Evolutionary conservation across 2,888 invertebrate genomes (phyloP).

Genomic region (Mycalesis mineus): DNA sequence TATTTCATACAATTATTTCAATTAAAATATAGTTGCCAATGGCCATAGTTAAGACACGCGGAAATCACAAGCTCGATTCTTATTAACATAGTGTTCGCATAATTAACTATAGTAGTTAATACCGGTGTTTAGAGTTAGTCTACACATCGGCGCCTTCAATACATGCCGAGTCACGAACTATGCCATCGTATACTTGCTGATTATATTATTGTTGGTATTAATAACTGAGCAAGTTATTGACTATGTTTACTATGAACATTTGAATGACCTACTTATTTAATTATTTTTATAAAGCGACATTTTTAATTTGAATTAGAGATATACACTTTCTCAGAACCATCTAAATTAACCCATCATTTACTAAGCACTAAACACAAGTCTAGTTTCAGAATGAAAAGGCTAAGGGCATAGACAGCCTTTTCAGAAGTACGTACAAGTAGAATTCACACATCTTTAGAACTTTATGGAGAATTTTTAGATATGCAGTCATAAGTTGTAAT

Average conservation of each 20-base stretch:
- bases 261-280: background rate
- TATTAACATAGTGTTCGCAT: slow-evolving; percentile 66
- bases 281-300: background rate
- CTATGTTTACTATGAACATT: background rate
- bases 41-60: slow-evolving; percentile 35
- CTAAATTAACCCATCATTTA: too few species aligned
- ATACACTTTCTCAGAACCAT: too few species aligned
- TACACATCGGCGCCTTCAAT: slow-evolving; percentile 64
- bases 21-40: too few species aligned
- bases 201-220: slow-evolving; percentile 5
- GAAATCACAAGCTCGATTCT: slow-evolving; percentile 55
- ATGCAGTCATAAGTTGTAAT: too few species aligned
- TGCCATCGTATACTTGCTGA: background rate
- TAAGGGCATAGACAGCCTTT: too few species aligned
- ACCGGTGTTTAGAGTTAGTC: slow-evolving; percentile 65
- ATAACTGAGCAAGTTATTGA: slow-evolving; percentile 1
- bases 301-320: too few species aligned
- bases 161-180: slow-evolving; percentile 69
- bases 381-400: too few species aligned
- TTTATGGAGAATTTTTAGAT: too few species aligned
- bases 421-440: too few species aligned
- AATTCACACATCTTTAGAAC: too few species aligned
- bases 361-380: too few species aligned
- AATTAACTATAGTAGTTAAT: slow-evolving; percentile 52
- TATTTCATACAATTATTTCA: too few species aligned